Conservation (phyloP, 2,113 vertebrate species). For the Petromus typicus region DNA sequence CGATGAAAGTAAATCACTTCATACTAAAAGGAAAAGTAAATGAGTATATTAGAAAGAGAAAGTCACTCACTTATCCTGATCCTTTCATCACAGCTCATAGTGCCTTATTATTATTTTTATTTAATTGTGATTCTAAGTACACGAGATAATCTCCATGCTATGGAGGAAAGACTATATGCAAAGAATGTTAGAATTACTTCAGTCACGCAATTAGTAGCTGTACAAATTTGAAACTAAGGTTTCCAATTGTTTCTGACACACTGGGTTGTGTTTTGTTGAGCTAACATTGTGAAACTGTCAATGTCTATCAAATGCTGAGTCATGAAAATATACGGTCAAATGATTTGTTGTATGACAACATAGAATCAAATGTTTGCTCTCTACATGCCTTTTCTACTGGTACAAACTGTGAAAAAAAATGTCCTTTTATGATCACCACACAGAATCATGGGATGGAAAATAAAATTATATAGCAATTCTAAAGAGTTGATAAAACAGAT, state of each 20-base stretch:
- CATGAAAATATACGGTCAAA: conserved; percentile 39
- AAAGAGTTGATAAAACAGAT: background rate
- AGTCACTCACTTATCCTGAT: background rate
- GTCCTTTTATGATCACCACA: background rate
- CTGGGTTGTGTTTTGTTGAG: background rate
- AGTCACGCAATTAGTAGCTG: background rate
- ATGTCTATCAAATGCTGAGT: conserved; percentile 3
- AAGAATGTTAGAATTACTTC: background rate
- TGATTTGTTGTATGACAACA: conserved; percentile 44
- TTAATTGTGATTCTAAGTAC: background rate
- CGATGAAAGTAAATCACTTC: background rate
- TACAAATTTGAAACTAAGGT: background rate
- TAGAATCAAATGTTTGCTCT: background rate
- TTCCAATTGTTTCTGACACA: background rate
- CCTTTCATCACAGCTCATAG: background rate
- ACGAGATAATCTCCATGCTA: background rate
- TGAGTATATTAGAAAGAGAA: background rate
- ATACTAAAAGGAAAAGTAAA: background rate
- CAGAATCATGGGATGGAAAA: background rate
- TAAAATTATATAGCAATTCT: background rate
- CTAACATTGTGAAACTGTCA: conserved; percentile 10
- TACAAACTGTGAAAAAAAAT: background rate
- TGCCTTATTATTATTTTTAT: background rate
- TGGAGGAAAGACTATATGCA: background rate
- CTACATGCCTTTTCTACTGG: conserved; percentile 23